Base-by-base conservation (phyloP, 2,888 invertebrate species). In the Eretmocerus hayati region DNA sequence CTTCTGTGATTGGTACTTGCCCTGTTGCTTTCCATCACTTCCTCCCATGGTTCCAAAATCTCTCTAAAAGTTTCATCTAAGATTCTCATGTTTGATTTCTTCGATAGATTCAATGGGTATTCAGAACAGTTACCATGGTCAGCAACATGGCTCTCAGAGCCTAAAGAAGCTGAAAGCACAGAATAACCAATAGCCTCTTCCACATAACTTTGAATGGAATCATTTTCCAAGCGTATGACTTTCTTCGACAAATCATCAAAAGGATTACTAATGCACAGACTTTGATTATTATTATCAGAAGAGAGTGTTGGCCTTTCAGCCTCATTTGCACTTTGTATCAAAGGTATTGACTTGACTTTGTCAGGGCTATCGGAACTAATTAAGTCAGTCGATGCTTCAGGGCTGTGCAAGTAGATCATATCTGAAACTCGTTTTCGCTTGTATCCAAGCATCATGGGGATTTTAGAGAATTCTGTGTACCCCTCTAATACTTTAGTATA, bases 261-360 rank as follows among this genome's bases (percentile, higher is more conserved):
- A 0, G 71, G 71, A 59, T 71, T 70, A 38, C 66, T 65, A 4
- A 62, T 63, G 16, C 58, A 60, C 13, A 56, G 58, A n/a, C 59
- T 60, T 43, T 59, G 60, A 16, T 42, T 55, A 3, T 37, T 41
- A 9, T 6, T 5, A 9, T 32, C 44, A 22, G 13, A 11, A n/a
- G 2, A 13, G 30, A 47, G 18, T 3, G 22, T 40, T 41, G 43
- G 31, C 5, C 45, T 47, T 21, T 9, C 37, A 41, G 49, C 32
- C 20, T 39, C 31, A 11, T 22, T 50, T 16, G 11, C 6, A 5
- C 9, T 37, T 21, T 47, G 36, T 22, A 54, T 54, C 8, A 40
- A 37, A n/a, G 56, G 56, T 26, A 56, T 56, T 18, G 54, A 42
- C 11, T 19, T 1, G 47, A 40, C 3, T 50, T 56, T 11, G 15